phyloP scores from a whole-genome alignment of 2,797 vertebrate genomes.

The Clarias platycephalus region DNA sequence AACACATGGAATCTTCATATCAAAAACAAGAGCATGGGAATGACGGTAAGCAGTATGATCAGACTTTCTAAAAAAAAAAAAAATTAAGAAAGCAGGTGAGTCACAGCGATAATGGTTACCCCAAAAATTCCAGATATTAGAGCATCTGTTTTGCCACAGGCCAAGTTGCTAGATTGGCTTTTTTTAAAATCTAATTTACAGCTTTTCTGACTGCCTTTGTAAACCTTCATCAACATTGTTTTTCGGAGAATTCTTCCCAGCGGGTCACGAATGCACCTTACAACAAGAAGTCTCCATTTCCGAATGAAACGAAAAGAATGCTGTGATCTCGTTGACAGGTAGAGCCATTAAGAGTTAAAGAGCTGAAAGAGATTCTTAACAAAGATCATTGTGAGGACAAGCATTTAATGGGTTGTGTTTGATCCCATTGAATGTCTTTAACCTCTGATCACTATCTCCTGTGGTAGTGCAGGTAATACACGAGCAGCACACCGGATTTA shows the following conservation, averaged over 20 bases:
- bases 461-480: slow-evolving; percentile 43
- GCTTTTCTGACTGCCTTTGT: neutral
- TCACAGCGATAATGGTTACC: neutral
- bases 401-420: slow-evolving; percentile 46
- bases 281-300: slow-evolving; percentile 3
- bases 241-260: neutral
- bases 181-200: neutral
- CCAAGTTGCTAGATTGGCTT: neutral
- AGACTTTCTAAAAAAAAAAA: neutral
- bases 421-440: slow-evolving; percentile 35
- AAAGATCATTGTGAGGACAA: slow-evolving; percentile 39
- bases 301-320: slow-evolving; percentile 9
- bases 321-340: slow-evolving; percentile 8
- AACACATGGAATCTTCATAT: slow-evolving; percentile 55
- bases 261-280: neutral
- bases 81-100: neutral
- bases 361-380: slow-evolving; percentile 33
- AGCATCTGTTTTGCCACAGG: neutral
- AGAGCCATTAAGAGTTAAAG: slow-evolving; percentile 37
- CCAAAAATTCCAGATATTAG: neutral
- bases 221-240: neutral
- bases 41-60: neutral
- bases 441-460: slow-evolving; percentile 50
- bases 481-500: slow-evolving; percentile 29
- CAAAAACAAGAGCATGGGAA: slow-evolving; percentile 36